Percentiles rank a stretch among this genome's conserved stretches.
These are phyloP conservation scores for Drosophila littoralis DNA, from an alignment of 1,140 invertebrate genomes.

Conservation along the genomic window DNA sequence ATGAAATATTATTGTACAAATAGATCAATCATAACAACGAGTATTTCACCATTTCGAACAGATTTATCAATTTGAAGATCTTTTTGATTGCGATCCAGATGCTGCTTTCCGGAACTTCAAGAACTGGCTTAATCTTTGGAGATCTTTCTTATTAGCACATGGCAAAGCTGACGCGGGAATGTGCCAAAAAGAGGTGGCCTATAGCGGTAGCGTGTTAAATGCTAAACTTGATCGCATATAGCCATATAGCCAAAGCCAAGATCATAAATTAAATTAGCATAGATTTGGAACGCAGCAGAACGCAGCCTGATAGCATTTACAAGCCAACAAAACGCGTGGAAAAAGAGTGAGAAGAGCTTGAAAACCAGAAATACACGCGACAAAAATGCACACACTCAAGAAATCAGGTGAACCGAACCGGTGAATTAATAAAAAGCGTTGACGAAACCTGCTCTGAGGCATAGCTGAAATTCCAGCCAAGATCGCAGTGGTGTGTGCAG, in stretches of 20 bases:
- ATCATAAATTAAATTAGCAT: conserved; percentile 73
- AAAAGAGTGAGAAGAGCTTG: conserved; percentile 27
- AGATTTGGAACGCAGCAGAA: conserved; percentile 23
- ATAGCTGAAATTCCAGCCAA: conserved; percentile 70
- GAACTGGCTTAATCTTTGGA: conserved; percentile 26
- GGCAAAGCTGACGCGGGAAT: conserved; percentile 26
- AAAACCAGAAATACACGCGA: conserved; percentile 76
- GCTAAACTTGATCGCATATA: conserved; percentile 46
- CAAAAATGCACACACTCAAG: conserved; percentile 69
- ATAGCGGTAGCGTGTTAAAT: conserved; percentile 55
- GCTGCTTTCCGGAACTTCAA: neutral
- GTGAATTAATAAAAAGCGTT: conserved; percentile 68
- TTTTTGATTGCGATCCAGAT: neutral
- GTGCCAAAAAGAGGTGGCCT: conserved; percentile 46
- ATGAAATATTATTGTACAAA: neutral
- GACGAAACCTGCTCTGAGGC: conserved; percentile 73
- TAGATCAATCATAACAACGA: neutral
- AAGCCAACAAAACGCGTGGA: conserved; percentile 17
- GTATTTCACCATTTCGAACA: neutral
- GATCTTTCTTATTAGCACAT: conserved; percentile 25
- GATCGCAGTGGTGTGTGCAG: conserved; percentile 17
- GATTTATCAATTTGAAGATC: neutral
- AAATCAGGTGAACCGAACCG: conserved; percentile 75
- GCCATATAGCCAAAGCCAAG: conserved; percentile 40
- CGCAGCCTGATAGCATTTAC: conserved; percentile 3